A percentile compares a stretch with the other conserved stretches of the same genome.
These are phyloP conservation scores for Xyrichtys novacula DNA, from an alignment of 2,797 vertebrate genomes.

Conservation along the genomic window DNA sequence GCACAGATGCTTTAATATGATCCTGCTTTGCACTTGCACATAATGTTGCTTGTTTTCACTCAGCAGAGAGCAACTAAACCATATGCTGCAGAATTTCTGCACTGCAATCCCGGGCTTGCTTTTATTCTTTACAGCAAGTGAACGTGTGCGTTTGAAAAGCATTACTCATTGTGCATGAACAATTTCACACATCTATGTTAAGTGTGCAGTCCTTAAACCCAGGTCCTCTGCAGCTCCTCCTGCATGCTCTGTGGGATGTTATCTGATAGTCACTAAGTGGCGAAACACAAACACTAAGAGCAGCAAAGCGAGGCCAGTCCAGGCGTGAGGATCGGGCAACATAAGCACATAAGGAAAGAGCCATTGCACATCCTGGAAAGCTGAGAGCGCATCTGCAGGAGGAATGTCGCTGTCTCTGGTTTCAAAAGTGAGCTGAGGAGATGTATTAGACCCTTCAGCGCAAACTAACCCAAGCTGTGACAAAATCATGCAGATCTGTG, in stretches of 20 bases:
- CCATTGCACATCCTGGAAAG: conserved; percentile 54
- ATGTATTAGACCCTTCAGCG: conserved; percentile 10
- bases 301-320: conserved; percentile 25
- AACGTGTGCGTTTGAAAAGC: too few relatives aligned
- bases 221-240: conserved; percentile 35
- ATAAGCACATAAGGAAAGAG: conserved; percentile 23
- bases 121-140: too few relatives aligned
- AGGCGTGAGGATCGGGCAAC: conserved; percentile 21
- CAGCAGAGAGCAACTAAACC: background rate
- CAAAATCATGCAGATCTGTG: conserved; percentile 1
- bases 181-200: conserved; percentile 25
- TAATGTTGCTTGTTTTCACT: conserved; percentile 12
- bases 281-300: conserved; percentile 73
- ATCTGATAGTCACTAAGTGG: conserved; percentile 80
- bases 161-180: conserved; percentile 11
- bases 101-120: conserved; percentile 3
- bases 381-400: conserved; percentile 34
- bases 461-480: conserved; percentile 2
- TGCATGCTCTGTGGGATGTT: conserved; percentile 60
- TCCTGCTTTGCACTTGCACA: conserved; percentile 21
- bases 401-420: conserved; percentile 43
- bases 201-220: conserved; percentile 40
- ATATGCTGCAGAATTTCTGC: background rate
- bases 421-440: conserved; percentile 23
- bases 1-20: conserved; percentile 24